A percentile compares a stretch with the other conserved stretches of the same genome.
Conservation (phyloP, 2,113 vertebrate genomes). For the Barnardius zonarius region DNA sequence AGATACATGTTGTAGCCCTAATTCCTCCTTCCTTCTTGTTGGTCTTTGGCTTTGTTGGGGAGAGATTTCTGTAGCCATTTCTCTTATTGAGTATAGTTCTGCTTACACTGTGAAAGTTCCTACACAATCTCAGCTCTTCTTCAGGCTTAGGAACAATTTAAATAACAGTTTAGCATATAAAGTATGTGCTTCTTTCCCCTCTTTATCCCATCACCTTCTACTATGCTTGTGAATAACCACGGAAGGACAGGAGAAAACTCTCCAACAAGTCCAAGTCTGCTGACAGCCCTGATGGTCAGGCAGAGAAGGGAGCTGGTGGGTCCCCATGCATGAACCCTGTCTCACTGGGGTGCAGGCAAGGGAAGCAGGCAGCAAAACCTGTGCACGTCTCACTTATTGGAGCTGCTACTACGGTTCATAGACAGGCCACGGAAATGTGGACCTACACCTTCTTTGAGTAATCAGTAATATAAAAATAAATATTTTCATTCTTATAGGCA, state of each 20-base stretch:
- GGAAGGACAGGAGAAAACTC: background rate
- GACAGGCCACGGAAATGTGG: background rate
- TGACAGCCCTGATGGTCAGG: background rate
- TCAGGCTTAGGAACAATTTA: background rate
- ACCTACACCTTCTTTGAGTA: background rate
- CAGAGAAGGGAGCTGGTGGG: background rate
- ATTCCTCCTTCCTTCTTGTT: background rate
- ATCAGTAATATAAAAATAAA: background rate
- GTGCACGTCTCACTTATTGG: background rate
- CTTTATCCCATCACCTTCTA: background rate
- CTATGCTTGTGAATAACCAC: background rate
- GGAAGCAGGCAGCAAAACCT: background rate
- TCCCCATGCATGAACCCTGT: accelerated
- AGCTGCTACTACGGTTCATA: background rate
- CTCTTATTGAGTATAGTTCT: background rate
- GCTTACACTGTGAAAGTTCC: background rate
- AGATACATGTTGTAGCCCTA: background rate
- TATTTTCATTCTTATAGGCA: background rate
- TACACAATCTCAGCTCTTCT: background rate
- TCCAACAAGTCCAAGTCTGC: background rate
- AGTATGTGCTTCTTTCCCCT: background rate
- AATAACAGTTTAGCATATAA: background rate
- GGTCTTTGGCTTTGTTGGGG: background rate
- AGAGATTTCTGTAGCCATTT: background rate
- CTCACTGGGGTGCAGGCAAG: background rate